Percentiles rank a stretch among this genome's conserved stretches.
phyloP scores from a whole-genome alignment of 2,113 vertebrate species.

The Xiphophorus maculatus region DNA sequence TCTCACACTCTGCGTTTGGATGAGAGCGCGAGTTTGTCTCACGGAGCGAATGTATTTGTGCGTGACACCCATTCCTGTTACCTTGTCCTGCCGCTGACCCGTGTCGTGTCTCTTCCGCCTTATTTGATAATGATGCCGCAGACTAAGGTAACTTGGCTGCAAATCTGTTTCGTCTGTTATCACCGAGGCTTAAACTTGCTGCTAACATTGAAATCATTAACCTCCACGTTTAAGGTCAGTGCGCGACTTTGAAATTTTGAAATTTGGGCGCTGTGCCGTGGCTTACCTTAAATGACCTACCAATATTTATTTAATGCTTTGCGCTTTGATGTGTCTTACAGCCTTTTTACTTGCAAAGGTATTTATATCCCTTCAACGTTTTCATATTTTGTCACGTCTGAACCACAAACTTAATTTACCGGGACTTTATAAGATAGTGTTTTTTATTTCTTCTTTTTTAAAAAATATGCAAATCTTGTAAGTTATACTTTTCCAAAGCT shows the following conservation, averaged over 20 bases:
- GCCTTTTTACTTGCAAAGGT: background rate
- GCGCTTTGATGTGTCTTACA: background rate
- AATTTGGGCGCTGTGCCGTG: background rate
- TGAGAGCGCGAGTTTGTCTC: constrained; percentile 1
- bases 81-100: constrained; percentile 48
- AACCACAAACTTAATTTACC: background rate
- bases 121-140: constrained; percentile 51
- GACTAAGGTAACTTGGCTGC: constrained; percentile 28
- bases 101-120: constrained; percentile 34
- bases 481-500: too few species aligned
- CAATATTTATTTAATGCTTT: background rate
- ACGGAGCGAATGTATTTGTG: constrained; percentile 6
- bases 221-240: constrained; percentile 6
- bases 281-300: background rate
- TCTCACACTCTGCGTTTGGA: constrained; percentile 13
- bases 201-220: constrained; percentile 36
- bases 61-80: constrained; percentile 53
- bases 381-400: background rate
- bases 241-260: background rate
- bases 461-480: background rate
- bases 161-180: constrained; percentile 15
- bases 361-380: background rate
- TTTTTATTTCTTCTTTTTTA: too few species aligned
- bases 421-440: background rate
- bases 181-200: constrained; percentile 27